phyloP scores from a whole-genome alignment of 2,113 vertebrate species.

The Ifrita kowaldi region DNA sequence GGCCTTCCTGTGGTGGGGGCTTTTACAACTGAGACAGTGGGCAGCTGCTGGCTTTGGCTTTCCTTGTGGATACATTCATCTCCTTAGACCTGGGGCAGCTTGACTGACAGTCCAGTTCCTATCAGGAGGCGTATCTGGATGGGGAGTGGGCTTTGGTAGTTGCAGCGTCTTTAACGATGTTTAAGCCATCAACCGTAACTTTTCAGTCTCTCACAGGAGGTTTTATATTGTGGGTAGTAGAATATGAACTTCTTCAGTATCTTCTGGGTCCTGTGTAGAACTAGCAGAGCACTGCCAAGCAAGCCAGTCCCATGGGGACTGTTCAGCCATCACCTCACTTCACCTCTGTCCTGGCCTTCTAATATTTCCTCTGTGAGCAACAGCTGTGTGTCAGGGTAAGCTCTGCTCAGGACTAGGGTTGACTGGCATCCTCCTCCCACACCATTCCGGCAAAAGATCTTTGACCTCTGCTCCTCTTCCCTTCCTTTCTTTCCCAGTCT shows the following conservation, averaged over 20 bases:
- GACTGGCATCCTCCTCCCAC: background rate
- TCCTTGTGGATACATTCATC: background rate
- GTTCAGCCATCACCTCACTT: background rate
- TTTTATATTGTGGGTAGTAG: background rate
- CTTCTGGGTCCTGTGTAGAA: background rate
- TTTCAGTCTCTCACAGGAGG: background rate
- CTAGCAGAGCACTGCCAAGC: background rate
- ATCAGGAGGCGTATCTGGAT: rapidly evolving
- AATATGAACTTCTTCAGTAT: background rate
- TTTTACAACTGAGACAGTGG: background rate
- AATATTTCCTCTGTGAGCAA: background rate
- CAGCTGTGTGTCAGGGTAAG: background rate
- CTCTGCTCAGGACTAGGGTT: background rate
- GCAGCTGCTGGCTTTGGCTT: background rate
- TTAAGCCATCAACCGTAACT: background rate
- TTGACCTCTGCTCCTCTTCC: background rate
- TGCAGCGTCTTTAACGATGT: rapidly evolving
- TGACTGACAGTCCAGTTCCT: background rate
- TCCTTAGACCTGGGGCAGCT: background rate
- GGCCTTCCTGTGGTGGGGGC: background rate
- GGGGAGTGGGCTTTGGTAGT: background rate
- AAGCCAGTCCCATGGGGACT: background rate
- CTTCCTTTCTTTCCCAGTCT: background rate
- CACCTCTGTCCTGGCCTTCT: conserved; percentile 1
- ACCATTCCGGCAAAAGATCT: background rate